Percentiles rank a stretch among this genome's conserved stretches.
These are phyloP conservation scores for Sminthopsis crassicaudata DNA, from an alignment of 2,113 vertebrate genomes.

Conservation along the genomic window DNA sequence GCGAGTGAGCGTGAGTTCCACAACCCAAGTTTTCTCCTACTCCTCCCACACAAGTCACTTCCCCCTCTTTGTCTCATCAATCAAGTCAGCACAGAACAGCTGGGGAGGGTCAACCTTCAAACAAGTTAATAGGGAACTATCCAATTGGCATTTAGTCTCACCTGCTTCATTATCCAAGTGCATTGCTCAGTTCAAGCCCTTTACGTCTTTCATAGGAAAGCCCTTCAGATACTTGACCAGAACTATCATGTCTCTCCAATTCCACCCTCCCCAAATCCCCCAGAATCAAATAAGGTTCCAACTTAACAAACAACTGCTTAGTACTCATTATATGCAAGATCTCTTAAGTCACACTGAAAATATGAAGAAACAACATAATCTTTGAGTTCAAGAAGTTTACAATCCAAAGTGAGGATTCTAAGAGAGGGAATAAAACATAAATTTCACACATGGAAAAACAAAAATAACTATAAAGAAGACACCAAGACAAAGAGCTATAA, in stretches of 20 bases:
- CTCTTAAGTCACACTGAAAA: neutral
- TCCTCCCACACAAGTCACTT: no score
- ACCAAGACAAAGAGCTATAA: neutral
- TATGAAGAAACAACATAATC: neutral
- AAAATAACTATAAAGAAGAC: neutral
- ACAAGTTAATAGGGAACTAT: no score
- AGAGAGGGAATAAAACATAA: neutral
- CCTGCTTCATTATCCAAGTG: no score
- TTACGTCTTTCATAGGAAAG: neutral
- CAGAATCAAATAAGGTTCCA: neutral
- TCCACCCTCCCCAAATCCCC: neutral
- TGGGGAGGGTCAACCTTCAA: no score
- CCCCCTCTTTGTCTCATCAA: no score
- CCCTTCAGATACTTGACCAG: neutral
- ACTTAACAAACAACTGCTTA: neutral
- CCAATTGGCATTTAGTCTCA: no score
- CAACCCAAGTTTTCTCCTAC: no score
- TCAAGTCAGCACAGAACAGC: no score
- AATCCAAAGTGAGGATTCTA: neutral
- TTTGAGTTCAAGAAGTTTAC: neutral
- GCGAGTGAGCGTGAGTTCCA: no score
- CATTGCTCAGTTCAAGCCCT: no score
- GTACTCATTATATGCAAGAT: neutral
- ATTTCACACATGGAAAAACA: neutral
- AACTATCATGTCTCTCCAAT: neutral